Evolutionary conservation across 2,888 invertebrate species (phyloP), one percentile per base, ranked within the genome.

Genomic region (Lampropteryx suffumata): DNA sequence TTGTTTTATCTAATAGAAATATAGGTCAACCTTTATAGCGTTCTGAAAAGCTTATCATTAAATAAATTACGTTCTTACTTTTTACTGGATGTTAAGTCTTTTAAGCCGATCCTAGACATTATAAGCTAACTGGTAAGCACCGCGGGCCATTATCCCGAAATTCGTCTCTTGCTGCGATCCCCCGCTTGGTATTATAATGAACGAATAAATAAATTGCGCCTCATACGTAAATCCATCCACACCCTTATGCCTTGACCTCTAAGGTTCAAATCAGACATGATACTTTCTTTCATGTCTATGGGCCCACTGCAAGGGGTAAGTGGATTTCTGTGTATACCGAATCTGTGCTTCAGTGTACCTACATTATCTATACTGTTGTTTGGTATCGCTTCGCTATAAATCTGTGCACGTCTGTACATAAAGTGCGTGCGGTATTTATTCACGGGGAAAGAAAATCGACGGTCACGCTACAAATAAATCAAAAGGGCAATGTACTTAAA

Each of bases 131-230:
- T 67, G 67, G 68, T 73, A 73, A 71, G 68, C 66, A 71, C 72
- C 67, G 62, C 66, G 63, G 60, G 64, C 82, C 82, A 85, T 87
- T 85, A 86, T 80, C 84, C 87, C 85, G 84, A 88, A 88, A 86
- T 85, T 88, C 84, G 80, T 82, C 82, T 79, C 80, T 78, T 64
- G 72, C 77, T 74, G 73, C 65, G 85, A 84, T 79, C 84, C 82
- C 85, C 82, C 79, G 79, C 81, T 67, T 78, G 69, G 82, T 64
- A 64, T 71, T 73, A 81, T 87, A 87, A 88, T 87, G 87, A 90
- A 85, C 85, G 75, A 84, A 88, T 86, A 86, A 90, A 89, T 88
- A 89, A 90, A 87, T 87, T 82, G 82, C 71, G 82, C 82, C 84
- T 82, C 84, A 79, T 87, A 85, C 32, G 10, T 30, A 83, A 84